Percentiles rank a stretch among this genome's conserved stretches.
phyloP scores from a whole-genome alignment of 2,113 vertebrate species.

The Thinocorus orbignyianus region DNA sequence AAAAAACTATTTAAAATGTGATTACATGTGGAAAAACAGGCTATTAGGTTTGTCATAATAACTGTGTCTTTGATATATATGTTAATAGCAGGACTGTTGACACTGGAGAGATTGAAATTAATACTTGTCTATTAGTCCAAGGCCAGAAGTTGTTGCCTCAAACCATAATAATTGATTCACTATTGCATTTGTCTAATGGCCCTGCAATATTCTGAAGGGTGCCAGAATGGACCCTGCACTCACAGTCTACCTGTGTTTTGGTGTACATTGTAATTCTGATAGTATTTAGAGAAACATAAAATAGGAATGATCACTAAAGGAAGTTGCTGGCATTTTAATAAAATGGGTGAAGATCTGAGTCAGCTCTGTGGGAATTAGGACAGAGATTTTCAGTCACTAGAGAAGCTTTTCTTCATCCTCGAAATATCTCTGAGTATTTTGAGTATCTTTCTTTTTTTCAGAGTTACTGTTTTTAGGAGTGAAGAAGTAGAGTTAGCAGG shows the following conservation, averaged over 20 bases:
- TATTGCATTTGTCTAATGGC: slow-evolving; percentile 66
- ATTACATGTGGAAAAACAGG: neutral
- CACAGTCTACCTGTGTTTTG: neutral
- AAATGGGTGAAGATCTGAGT: neutral
- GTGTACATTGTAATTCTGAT: neutral
- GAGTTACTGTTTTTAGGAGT: neutral
- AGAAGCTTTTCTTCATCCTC: neutral
- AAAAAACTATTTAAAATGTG: neutral
- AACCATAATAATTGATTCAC: slow-evolving; percentile 74
- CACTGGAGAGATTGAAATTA: slow-evolving; percentile 65
- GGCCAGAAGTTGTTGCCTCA: slow-evolving; percentile 65
- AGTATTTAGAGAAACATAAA: neutral
- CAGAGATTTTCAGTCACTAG: neutral
- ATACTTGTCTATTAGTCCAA: slow-evolving; percentile 62
- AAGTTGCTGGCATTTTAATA: neutral
- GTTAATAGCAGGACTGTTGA: slow-evolving; percentile 61
- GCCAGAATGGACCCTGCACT: neutral
- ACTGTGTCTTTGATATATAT: slow-evolving; percentile 41
- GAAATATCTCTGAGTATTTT: neutral
- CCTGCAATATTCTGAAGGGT: neutral
- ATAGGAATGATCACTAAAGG: neutral
- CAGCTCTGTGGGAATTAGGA: neutral
- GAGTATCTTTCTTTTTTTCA: neutral
- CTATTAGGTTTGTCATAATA: slow-evolving; percentile 27
- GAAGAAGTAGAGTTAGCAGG: neutral